Conservation (phyloP, 2,888 invertebrate species). For the Pterostichus madidus region DNA sequence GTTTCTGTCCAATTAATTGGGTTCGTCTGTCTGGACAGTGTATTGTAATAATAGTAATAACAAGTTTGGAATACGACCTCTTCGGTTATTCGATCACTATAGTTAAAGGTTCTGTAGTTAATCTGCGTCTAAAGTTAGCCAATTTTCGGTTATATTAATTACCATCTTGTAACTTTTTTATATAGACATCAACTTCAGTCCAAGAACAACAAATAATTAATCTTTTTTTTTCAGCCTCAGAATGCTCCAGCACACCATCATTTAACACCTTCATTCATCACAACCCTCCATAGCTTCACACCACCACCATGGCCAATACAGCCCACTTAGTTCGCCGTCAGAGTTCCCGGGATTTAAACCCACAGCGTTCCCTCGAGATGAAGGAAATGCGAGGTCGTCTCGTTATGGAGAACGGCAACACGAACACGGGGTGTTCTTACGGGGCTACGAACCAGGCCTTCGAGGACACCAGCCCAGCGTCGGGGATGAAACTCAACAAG, state of each 20-base stretch:
- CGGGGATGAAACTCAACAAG: constrained; percentile 74
- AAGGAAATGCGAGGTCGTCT: constrained; percentile 90
- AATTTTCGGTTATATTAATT: no score
- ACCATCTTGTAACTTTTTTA: no score
- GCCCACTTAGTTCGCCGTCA: constrained; percentile 93
- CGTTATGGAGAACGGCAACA: constrained; percentile 85
- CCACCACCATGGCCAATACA: constrained; percentile 86
- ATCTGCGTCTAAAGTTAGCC: no score
- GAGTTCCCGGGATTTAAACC: constrained; percentile 90
- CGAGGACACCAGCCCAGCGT: constrained; percentile 80
- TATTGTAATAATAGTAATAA: no score
- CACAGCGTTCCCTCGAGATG: constrained; percentile 90
- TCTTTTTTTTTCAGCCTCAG: constrained; percentile 19
- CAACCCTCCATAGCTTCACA: not conserved
- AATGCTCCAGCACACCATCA: constrained; percentile 4
- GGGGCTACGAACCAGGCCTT: constrained; percentile 94
- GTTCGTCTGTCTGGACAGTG: no score
- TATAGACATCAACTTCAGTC: no score
- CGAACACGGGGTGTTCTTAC: constrained; percentile 83
- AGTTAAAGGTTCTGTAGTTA: no score
- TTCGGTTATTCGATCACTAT: no score
- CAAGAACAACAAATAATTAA: no score
- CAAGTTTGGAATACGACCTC: no score
- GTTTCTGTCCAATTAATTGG: no score
- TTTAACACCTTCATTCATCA: constrained; percentile 14